These are phyloP conservation scores for Recurvirostra avosetta DNA, from an alignment of 2,113 vertebrate species.

Conservation along the genomic window DNA sequence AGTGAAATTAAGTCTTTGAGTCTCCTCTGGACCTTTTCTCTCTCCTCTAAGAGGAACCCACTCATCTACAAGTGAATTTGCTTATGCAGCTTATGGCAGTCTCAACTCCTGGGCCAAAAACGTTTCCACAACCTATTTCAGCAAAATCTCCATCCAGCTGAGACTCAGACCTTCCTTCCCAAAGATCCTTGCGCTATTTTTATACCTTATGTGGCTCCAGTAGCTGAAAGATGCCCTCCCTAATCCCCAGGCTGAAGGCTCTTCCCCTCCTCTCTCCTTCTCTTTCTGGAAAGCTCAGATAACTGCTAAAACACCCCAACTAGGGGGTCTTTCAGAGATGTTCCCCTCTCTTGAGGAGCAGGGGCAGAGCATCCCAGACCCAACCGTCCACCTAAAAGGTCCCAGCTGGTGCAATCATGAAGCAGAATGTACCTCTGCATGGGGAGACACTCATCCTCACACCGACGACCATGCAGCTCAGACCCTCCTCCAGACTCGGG, in stretches of 20 bases:
- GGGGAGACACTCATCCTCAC: accelerated
- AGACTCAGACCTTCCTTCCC: neutral
- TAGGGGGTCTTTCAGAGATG: neutral
- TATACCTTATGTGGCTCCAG: neutral
- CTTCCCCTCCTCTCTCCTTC: neutral
- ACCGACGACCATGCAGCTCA: neutral
- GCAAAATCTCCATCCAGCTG: neutral
- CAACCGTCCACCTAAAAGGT: neutral
- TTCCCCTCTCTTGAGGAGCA: neutral
- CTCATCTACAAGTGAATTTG: neutral
- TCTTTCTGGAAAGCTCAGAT: neutral
- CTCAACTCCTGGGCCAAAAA: neutral
- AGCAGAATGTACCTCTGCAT: neutral
- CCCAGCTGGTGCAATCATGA: neutral
- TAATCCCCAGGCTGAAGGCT: neutral
- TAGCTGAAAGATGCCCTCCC: neutral
- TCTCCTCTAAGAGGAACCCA: neutral
- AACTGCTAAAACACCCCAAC: neutral
- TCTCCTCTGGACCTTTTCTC: neutral
- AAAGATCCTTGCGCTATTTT: neutral
- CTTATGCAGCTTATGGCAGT: neutral
- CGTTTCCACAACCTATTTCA: neutral
- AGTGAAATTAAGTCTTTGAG: neutral
- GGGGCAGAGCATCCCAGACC: neutral
- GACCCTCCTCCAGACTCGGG: neutral